Conservation (phyloP, 2,797 vertebrate genomes). For the Coregonus suidteri region DNA sequence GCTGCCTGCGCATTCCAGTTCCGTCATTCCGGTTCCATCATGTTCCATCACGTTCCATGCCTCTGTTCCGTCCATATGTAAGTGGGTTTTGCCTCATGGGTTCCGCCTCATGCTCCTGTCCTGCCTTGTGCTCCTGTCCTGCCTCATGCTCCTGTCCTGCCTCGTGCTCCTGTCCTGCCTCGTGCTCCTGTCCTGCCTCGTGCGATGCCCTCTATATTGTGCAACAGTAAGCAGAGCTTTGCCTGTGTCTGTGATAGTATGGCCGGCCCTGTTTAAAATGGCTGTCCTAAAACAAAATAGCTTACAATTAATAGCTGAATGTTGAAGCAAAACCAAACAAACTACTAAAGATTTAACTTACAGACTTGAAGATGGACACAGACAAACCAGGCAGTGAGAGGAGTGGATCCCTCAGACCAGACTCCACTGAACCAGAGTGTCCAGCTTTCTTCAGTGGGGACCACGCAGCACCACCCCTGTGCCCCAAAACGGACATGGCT, state of each 20-base stretch:
- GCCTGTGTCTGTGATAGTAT: constrained; percentile 63
- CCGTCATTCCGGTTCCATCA: constrained; percentile 33
- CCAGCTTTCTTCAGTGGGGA: constrained; percentile 83
- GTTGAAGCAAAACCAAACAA: constrained; percentile 76
- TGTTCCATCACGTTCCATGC: constrained; percentile 70
- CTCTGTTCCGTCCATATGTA: constrained; percentile 73
- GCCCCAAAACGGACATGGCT: constrained; percentile 68
- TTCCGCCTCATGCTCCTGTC: constrained; percentile 63
- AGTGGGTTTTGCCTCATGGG: constrained; percentile 55
- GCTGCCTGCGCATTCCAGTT: constrained; percentile 71
- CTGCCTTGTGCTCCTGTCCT: constrained; percentile 62
- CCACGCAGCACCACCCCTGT: constrained; percentile 68
- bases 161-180: constrained; percentile 64
- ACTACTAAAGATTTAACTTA: constrained; percentile 94
- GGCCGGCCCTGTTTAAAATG: constrained; percentile 59
- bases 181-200: too few relatives aligned
- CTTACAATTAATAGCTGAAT: background rate
- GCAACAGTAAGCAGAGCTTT: constrained; percentile 65
- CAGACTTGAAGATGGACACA: constrained; percentile 98
- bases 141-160: constrained; percentile 34
- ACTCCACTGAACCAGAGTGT: constrained; percentile 82
- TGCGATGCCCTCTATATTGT: constrained; percentile 68
- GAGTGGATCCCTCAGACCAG: constrained; percentile 79
- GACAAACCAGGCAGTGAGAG: constrained; percentile 78
- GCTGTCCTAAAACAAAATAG: background rate